These are phyloP conservation scores for Maccullochella peelii DNA, from an alignment of 2,113 vertebrate species.

Conservation along the genomic window DNA sequence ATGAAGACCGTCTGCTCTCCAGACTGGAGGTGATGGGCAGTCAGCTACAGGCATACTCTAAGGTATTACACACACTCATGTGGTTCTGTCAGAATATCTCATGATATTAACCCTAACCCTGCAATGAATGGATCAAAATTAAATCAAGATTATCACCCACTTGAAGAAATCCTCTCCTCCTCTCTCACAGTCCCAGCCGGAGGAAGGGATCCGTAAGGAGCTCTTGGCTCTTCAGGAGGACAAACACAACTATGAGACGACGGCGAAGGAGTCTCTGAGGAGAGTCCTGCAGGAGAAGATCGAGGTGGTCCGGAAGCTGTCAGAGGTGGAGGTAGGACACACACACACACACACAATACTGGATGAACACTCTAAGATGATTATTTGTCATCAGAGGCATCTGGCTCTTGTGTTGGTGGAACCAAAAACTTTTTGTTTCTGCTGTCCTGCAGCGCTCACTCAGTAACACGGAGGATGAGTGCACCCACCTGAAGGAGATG, in stretches of 20 bases:
- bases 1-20: conserved; percentile 98
- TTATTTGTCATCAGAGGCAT: neutral
- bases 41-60: conserved; percentile 96
- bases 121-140: neutral
- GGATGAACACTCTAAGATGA: neutral
- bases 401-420: neutral
- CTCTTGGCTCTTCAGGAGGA: conserved; percentile 96
- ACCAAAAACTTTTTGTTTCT: neutral
- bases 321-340: conserved; percentile 94
- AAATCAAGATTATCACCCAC: neutral
- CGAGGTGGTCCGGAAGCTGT: conserved; percentile 97
- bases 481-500: conserved; percentile 99
- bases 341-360: too few relatives aligned
- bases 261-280: conserved; percentile 98
- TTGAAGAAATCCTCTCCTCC: neutral
- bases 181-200: conserved; percentile 91
- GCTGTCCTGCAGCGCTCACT: conserved; percentile 87
- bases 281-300: conserved; percentile 99
- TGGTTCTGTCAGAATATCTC: conserved; percentile 29
- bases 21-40: conserved; percentile 99
- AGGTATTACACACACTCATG: conserved; percentile 82
- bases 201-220: conserved; percentile 97
- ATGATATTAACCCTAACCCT: neutral
- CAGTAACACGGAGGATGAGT: conserved; percentile 99
- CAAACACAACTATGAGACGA: conserved; percentile 99